Percentiles rank a stretch among this genome's conserved stretches.
Evolutionary conservation across 2,113 vertebrate genomes (phyloP).

Genomic region (Balaeniceps rex): DNA sequence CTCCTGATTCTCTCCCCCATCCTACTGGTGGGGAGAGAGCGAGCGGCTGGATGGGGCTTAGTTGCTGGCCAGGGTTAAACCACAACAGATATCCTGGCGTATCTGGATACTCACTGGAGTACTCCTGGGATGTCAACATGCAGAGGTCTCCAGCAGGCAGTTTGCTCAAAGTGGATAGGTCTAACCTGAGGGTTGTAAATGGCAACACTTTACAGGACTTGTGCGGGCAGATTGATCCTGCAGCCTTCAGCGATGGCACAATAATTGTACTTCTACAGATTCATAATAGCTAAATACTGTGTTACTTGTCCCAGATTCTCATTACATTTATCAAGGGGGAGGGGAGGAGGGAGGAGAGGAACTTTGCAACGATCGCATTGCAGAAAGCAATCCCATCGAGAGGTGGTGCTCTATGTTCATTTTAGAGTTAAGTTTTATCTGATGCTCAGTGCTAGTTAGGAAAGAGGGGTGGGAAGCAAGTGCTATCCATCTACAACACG

Average conservation of each 20-base stretch:
- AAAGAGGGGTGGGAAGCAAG: background rate
- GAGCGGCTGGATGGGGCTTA: background rate
- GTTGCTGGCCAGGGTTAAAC: background rate
- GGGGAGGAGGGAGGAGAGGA: background rate
- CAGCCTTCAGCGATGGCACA: background rate
- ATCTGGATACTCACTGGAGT: background rate
- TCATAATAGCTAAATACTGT: background rate
- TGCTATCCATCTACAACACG: background rate
- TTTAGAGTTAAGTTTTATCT: background rate
- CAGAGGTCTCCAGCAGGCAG: background rate
- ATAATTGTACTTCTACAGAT: background rate
- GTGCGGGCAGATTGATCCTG: background rate
- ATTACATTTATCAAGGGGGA: background rate
- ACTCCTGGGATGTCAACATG: rapidly evolving
- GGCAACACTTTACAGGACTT: background rate
- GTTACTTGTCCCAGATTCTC: background rate
- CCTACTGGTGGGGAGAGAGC: background rate
- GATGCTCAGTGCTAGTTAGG: too few species aligned
- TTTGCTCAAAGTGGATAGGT: background rate
- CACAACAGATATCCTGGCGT: background rate
- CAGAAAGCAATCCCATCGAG: background rate
- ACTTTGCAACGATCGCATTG: background rate
- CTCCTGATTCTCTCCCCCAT: background rate
- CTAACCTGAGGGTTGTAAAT: background rate
- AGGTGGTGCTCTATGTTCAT: background rate